These are phyloP conservation scores for Hyla sarda DNA, from an alignment of 2,113 vertebrate genomes.

Conservation along the genomic window DNA sequence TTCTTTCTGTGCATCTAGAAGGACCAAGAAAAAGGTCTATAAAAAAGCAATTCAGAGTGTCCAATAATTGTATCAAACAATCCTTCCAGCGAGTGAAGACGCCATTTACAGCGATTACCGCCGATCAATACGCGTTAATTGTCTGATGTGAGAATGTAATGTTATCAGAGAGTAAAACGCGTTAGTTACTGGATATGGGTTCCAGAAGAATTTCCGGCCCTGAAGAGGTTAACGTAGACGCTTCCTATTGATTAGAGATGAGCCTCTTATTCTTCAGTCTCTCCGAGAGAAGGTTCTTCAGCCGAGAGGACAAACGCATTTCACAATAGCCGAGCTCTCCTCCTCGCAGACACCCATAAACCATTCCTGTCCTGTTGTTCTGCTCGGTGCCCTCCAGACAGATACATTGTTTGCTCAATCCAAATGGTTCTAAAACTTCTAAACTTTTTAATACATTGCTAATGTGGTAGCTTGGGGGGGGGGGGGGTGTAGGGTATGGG, in stretches of 20 bases:
- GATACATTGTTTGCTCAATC: background rate
- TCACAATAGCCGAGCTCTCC: background rate
- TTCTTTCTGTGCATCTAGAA: background rate
- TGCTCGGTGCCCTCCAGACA: background rate
- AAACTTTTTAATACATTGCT: constrained; percentile 18
- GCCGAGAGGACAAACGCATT: constrained; percentile 6
- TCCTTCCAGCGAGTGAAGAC: background rate
- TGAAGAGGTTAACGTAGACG: constrained; percentile 33
- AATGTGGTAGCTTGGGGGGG: too few relatives aligned
- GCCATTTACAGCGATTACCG: background rate
- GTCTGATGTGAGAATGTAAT: constrained; percentile 18
- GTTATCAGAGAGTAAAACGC: constrained; percentile 5
- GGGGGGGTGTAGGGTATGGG: too few relatives aligned
- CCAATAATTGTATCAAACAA: background rate
- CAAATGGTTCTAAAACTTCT: background rate
- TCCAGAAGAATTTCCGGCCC: background rate
- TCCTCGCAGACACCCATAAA: constrained; percentile 1
- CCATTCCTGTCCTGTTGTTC: background rate
- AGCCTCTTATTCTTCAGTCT: constrained; percentile 10
- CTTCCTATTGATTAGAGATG: background rate
- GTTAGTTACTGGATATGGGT: background rate
- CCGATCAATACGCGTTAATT: constrained; percentile 27
- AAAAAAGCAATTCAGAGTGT: background rate
- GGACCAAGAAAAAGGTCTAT: background rate
- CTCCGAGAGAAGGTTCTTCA: background rate